phyloP scores from a whole-genome alignment of 2,113 vertebrate genomes.

The Apistogramma diplotaenia region DNA sequence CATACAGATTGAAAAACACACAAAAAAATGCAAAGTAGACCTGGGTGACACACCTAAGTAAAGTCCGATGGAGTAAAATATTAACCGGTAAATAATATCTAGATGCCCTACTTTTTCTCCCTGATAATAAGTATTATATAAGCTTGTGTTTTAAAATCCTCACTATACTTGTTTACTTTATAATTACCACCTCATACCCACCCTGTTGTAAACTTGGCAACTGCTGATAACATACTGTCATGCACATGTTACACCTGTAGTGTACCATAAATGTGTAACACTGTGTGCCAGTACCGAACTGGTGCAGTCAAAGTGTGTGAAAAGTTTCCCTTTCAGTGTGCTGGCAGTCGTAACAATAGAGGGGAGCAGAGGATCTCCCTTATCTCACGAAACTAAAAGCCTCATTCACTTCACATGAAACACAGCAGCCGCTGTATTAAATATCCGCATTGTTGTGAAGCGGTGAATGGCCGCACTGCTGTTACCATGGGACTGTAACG shows the following conservation, averaged over 20 bases:
- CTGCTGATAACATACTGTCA: neutral
- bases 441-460: constrained; percentile 69
- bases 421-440: constrained; percentile 69
- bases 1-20: neutral
- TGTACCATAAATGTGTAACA: neutral
- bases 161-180: neutral
- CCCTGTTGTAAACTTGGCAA: neutral
- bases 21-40: neutral
- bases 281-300: neutral
- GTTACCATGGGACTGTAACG: constrained; percentile 58
- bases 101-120: neutral
- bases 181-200: neutral
- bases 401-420: constrained; percentile 63
- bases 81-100: neutral
- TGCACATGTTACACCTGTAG: neutral
- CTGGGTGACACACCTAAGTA: neutral
- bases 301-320: neutral
- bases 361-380: constrained; percentile 45
- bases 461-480: constrained; percentile 46
- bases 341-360: constrained; percentile 16
- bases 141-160: neutral
- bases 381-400: constrained; percentile 59
- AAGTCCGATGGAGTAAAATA: neutral
- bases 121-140: neutral
- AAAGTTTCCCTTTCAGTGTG: constrained; percentile 5